These are phyloP conservation scores for Sericinus montela DNA, from an alignment of 2,888 invertebrate genomes.

Conservation along the genomic window DNA sequence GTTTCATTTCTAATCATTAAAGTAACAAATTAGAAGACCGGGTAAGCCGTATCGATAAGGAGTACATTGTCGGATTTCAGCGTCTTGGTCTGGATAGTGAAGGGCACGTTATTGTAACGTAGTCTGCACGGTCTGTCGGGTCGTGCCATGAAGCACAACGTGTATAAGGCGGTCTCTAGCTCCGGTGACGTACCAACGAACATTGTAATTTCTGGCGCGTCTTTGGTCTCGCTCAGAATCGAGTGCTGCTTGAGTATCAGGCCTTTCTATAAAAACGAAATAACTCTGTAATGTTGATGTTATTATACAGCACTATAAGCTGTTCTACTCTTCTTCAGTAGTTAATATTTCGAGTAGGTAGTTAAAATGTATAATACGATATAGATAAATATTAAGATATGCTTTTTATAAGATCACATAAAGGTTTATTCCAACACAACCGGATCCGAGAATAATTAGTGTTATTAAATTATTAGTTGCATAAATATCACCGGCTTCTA, in stretches of 20 bases:
- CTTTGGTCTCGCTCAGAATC: conserved; percentile 82
- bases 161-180: conserved; percentile 92
- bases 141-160: conserved; percentile 90
- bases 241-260: conserved; percentile 87
- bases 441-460: too few species aligned
- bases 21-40: conserved; percentile 28
- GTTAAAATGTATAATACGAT: too few species aligned
- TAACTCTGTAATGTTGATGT: too few species aligned
- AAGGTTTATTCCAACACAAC: too few species aligned
- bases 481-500: too few species aligned
- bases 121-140: conserved; percentile 87
- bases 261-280: conserved; percentile 81
- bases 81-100: conserved; percentile 67
- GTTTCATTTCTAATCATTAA: too few species aligned
- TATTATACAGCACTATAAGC: too few species aligned
- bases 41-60: conserved; percentile 66
- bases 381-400: too few species aligned
- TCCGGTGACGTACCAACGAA: conserved; percentile 95
- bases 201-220: conserved; percentile 88
- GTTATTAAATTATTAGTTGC: too few species aligned
- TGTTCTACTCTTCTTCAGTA: too few species aligned
- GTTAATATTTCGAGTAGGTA: too few species aligned
- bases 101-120: conserved; percentile 57
- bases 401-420: too few species aligned
- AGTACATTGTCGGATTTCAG: conserved; percentile 54